Conservation (phyloP, 2,113 vertebrate genomes). For the Morone saxatilis region DNA sequence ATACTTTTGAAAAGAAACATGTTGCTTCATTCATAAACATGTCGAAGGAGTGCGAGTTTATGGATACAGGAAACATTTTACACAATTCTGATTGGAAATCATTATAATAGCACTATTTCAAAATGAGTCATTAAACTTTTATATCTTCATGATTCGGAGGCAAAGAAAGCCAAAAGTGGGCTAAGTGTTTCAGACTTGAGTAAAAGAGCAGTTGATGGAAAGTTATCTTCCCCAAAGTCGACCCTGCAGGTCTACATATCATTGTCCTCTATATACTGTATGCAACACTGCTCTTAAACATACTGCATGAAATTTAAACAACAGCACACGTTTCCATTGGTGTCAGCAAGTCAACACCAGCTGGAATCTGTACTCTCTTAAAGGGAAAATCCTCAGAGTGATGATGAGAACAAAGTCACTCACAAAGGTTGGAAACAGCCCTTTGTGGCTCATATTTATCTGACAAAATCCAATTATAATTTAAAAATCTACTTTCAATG, state of each 20-base stretch:
- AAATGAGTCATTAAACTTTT: conserved; percentile 18
- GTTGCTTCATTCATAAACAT: conserved; percentile 65
- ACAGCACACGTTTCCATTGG: conserved; percentile 23
- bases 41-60: conserved; percentile 51
- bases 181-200: conserved; percentile 3
- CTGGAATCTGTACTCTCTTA: conserved; percentile 38
- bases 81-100: conserved; percentile 44
- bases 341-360: conserved; percentile 33
- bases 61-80: conserved; percentile 60
- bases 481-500: background rate
- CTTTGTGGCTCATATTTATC: background rate
- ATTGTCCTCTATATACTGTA: background rate
- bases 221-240: background rate
- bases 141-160: conserved; percentile 17
- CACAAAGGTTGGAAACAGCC: background rate
- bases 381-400: conserved; percentile 47
- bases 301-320: conserved; percentile 10
- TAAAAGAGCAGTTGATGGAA: conserved; percentile 17
- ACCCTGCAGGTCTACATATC: conserved; percentile 2
- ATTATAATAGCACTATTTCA: conserved; percentile 43
- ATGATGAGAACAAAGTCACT: conserved; percentile 9
- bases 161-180: conserved; percentile 12
- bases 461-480: conserved; percentile 6
- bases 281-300: conserved; percentile 38
- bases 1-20: conserved; percentile 59